Evolutionary conservation across 1,140 invertebrate species (phyloP), one percentile per base, ranked within the genome.

Genomic region (Drosophila bipectinata): DNA sequence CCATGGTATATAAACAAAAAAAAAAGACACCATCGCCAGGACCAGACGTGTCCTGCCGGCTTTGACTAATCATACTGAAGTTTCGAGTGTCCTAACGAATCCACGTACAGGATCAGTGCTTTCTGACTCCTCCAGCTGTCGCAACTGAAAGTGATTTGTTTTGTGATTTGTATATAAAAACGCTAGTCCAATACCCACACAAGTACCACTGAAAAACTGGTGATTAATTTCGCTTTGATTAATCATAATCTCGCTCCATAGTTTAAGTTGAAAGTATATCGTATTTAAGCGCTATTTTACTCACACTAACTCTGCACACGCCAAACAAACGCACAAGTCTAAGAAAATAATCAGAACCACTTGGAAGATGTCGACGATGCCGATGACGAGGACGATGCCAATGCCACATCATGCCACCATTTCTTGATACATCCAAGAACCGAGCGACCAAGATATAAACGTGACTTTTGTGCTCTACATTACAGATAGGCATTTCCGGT

Each of bases 401-500:
- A 44, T 18, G 39, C 58, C 52, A 21, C 21, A 21, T 21, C 30
- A 73, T 54, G 21, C 41, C 41, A 21, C 24, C 32, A 41, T 34
- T 3, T 51, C 57, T 47, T 58, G 8, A 61, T 32, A 39, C 71
- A 73, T 64, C 52, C 21, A 51, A 52, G 34, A 37, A 58, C 26
- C 41, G 53, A 59, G 55, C 52, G 15, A 56, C 51, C 18, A 18
- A 18, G 60, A 77, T 62, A 66, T 60, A 75, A 69, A 77, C 26
- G 53, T 45, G 54, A 62, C 56, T 69, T 76, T 85, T 79, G 56
- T 72, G 72, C 61, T 90, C 73, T 94, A 93, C 90, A 80, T 93
- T 96, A 93, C 95, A 97, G 96, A 96, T 97, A 93, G 95, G 94
- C 92, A 94, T 95, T 92, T 94, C 95, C 87, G 96, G 96, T 93